Base-by-base conservation (phyloP, 2,797 vertebrate species). In the Gymnothorax reevesii region DNA sequence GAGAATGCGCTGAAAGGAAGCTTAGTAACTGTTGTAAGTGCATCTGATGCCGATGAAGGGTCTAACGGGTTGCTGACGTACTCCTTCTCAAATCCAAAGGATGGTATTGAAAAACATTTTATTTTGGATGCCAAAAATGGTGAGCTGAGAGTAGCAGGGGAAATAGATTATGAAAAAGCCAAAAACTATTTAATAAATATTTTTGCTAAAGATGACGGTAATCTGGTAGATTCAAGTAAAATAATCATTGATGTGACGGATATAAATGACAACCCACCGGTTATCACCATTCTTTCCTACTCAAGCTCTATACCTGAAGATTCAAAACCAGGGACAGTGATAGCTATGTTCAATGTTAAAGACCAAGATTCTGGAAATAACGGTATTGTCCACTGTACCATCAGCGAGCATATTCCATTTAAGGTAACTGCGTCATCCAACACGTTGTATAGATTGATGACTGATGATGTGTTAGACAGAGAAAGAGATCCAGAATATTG, bases 241-340 rank as follows among this genome's bases (percentile, higher is more conserved):
- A 69, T 91, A 9, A 42, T 91, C 27, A 75, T 87, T 13, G 90
- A 91, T 54, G 85, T 88, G 0, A 3, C 64, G 0, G 64, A 66
- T 66, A 66, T 66, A 13, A 91, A 90, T 84, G 90, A 91, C 27
- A 91, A 91, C 42, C 52, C 73, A 0, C 90, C 90, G 33, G 57
- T 88, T 0, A 91, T 92, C 83, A 90, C 88, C 57, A 86, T 92
- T 85, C 6, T 85, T 84, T 0, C 8, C 77, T 0, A 87, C 88
- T 0, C 92, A 0, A 93, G 88, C 71, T 89, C 92, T 20, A 59
- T 97, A 57, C 92, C 85, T 0, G 96, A 97, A 86, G 90, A 96
- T 0, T 93, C 92, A 0, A 84, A 55, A 0, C 87, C 90, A 0
- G 92, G 92, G n/a, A 86, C 87, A 0, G 88, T 84, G 4, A 55